Percentiles rank a stretch among this genome's conserved stretches.
These are phyloP conservation scores for Melieria crassipennis DNA, from an alignment of 2,888 invertebrate genomes.

Conservation along the genomic window DNA sequence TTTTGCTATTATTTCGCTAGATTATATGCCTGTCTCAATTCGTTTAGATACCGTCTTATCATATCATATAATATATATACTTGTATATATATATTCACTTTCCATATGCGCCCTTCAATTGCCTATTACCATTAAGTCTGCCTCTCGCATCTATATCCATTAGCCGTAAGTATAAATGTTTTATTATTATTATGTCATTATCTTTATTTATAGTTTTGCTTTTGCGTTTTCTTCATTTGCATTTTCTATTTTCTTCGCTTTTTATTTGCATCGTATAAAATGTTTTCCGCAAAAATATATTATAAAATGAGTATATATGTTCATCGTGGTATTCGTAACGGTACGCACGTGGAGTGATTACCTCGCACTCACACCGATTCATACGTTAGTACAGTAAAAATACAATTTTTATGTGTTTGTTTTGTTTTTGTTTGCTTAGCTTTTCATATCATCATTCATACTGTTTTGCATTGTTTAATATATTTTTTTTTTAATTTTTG, in stretches of 20 bases:
- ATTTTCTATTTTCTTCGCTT: conserved; percentile 25
- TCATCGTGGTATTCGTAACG: conserved; percentile 1
- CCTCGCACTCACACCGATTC: conserved; percentile 32
- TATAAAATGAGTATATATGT: conserved; percentile 55
- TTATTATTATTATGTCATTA: not conserved
- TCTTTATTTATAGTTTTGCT: conserved; percentile 24
- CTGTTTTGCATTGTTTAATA: conserved; percentile 28
- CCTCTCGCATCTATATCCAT: conserved; percentile 41
- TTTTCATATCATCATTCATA: conserved; percentile 44
- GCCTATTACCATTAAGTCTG: conserved; percentile 42
- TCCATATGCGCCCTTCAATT: conserved; percentile 46
- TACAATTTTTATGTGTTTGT: conserved; percentile 43
- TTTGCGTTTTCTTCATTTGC: conserved; percentile 14
- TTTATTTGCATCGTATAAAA: conserved; percentile 53
- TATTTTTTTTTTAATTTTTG: conserved; percentile 34
- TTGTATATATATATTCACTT: conserved; percentile 37
- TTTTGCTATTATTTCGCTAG: conserved; percentile 29
- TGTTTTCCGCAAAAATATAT: conserved; percentile 64
- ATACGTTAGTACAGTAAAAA: conserved; percentile 41
- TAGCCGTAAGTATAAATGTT: conserved; percentile 21
- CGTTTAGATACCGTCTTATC: conserved; percentile 17
- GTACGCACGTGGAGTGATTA: conserved; percentile 32
- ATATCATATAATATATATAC: not conserved
- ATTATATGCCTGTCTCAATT: conserved; percentile 33
- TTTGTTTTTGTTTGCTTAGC: conserved; percentile 43